phyloP scores from a whole-genome alignment of 2,797 vertebrate species.

The Sternarchorhynchus goeldii region DNA sequence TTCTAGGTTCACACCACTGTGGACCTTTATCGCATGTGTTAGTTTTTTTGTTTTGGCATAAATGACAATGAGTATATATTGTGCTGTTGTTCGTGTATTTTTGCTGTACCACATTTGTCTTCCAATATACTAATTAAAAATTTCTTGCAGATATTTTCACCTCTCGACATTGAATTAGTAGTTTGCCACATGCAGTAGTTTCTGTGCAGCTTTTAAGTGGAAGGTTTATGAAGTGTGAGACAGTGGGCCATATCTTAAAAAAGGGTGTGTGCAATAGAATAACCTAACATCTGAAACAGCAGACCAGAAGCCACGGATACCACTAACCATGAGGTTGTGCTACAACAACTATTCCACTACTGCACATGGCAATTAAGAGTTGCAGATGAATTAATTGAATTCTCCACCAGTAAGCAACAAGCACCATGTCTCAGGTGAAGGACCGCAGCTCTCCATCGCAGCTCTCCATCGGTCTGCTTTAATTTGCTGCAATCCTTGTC shows the following conservation, averaged over 20 bases:
- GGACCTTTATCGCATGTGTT: not conserved
- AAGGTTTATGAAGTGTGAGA: no score
- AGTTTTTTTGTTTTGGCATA: not conserved
- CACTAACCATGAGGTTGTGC: not conserved
- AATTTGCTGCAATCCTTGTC: constrained; percentile 61
- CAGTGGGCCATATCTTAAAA: no score
- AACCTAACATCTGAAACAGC: not conserved
- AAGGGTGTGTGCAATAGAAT: not conserved
- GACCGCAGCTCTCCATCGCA: not conserved
- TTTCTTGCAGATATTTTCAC: not conserved
- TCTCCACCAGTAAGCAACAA: no score
- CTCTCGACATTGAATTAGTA: not conserved
- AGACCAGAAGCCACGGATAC: not conserved
- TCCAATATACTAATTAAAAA: not conserved
- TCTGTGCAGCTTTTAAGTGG: no score
- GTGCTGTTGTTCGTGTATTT: not conserved
- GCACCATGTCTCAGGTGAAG: not conserved
- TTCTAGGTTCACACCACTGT: constrained; percentile 4
- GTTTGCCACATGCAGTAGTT: not conserved
- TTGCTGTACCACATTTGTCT: not conserved
- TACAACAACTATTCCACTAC: not conserved
- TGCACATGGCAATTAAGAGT: not conserved
- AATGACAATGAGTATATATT: not conserved
- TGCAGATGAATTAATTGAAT: no score
- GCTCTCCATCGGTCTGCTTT: constrained; percentile 39